phyloP scores from a whole-genome alignment of 2,888 invertebrate species.

The Morinoia aosen region DNA sequence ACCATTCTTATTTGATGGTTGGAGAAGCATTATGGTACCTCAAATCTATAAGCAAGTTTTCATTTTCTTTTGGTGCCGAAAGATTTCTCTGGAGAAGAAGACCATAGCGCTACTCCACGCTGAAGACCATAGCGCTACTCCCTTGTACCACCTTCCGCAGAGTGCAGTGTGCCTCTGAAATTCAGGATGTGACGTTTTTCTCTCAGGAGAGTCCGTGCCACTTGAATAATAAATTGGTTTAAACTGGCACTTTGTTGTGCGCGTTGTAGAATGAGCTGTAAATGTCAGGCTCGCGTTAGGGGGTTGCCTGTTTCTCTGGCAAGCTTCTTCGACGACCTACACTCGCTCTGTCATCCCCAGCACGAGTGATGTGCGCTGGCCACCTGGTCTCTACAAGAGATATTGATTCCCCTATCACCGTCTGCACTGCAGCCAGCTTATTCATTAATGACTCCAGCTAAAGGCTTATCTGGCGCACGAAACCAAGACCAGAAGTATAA shows the following conservation, averaged over 20 bases:
- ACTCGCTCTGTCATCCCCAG: not conserved
- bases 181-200: conserved; percentile 5
- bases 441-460: not conserved
- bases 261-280: conserved; percentile 40
- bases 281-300: not conserved
- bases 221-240: conserved; percentile 46
- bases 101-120: no score
- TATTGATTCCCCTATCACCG: not conserved
- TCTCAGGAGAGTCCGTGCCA: conserved; percentile 19
- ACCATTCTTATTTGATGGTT: not conserved
- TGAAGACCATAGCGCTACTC: not conserved
- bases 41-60: not conserved
- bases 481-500: not conserved
- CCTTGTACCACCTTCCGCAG: not conserved
- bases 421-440: not conserved
- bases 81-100: not conserved
- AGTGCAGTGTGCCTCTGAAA: not conserved
- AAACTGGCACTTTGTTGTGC: conserved; percentile 49
- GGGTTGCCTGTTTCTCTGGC: not conserved
- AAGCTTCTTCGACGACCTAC: not conserved
- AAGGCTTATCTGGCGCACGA: not conserved
- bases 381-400: not conserved
- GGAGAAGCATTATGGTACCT: not conserved
- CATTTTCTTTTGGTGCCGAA: not conserved
- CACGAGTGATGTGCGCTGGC: not conserved